These are phyloP conservation scores for human DNA, from an alignment of 2,113 vertebrate species.

Conservation along the genomic window GRCh38 chr4:154508501-154509000, in stretches of 20 bases:
- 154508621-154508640: background rate
- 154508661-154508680: background rate
- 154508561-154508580: constrained; percentile 23
- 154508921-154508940: background rate
- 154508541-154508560: background rate
- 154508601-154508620: background rate
- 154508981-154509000: background rate
- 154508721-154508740: background rate
- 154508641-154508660: background rate
- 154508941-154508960: background rate
- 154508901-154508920: background rate
- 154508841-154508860: background rate
- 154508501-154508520: constrained; percentile 63
- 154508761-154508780: background rate
- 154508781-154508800: background rate
- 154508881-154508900: background rate
- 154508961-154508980: background rate
- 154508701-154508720: background rate
- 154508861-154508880: background rate
- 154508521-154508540: constrained; percentile 72
- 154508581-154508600: background rate
- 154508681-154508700: accelerated
- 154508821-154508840: background rate
- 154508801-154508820: background rate
- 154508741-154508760: background rate